These are phyloP conservation scores for Synergus gifuensis DNA, from an alignment of 2,888 invertebrate genomes.

Conservation along the genomic window DNA sequence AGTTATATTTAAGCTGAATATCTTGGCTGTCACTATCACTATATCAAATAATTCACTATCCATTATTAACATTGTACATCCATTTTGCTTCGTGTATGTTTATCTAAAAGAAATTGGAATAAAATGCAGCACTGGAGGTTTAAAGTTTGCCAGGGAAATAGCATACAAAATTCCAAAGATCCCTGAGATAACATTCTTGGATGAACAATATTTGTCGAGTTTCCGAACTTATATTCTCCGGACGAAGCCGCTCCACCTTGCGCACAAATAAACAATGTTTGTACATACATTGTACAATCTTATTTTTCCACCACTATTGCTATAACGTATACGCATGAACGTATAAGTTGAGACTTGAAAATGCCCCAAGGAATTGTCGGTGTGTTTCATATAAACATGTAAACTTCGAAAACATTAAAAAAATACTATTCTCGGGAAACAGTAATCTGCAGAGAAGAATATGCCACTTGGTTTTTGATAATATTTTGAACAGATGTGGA, in stretches of 20 bases:
- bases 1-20: too few relatives aligned
- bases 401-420: not conserved
- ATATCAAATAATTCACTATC: too few relatives aligned
- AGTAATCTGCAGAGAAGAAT: not conserved
- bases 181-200: not conserved
- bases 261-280: conserved; percentile 7
- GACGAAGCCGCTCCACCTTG: not conserved
- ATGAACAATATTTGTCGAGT: conserved; percentile 24
- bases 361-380: not conserved
- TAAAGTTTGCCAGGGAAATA: not conserved
- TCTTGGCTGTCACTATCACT: too few relatives aligned
- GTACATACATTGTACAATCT: not conserved
- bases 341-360: not conserved
- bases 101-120: conserved; percentile 13
- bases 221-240: not conserved
- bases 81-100: not conserved
- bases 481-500: not conserved
- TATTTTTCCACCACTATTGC: not conserved
- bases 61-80: too few relatives aligned
- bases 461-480: conserved; percentile 1
- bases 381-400: not conserved
- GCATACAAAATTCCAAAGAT: conserved; percentile 15
- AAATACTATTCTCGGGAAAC: not conserved
- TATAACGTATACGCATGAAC: not conserved
- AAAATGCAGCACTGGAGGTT: not conserved